Conservation (phyloP, 2,797 vertebrate species). For the Pseudochromis fuscus region DNA sequence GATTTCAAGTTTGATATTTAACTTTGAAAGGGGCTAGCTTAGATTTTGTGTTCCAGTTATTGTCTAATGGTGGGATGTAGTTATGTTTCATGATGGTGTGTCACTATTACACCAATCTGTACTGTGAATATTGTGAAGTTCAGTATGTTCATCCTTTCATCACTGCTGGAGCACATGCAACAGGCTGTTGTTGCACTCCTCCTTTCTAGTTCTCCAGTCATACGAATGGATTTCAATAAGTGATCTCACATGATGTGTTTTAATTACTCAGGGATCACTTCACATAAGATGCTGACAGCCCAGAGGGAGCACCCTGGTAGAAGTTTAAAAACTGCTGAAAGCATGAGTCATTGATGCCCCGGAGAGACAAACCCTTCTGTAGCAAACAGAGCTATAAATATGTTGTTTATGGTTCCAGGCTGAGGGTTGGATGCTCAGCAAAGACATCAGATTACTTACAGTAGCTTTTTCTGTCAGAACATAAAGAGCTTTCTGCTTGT, state of each 20-base stretch:
- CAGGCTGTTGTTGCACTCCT: background rate
- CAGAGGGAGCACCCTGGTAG: background rate
- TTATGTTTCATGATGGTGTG: no score
- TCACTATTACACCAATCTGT: background rate
- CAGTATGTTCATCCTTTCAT: background rate
- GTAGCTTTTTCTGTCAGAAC: background rate
- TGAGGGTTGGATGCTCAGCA: background rate
- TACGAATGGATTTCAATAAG: conserved; percentile 26
- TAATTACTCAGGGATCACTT: conserved; percentile 23
- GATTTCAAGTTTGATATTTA: background rate
- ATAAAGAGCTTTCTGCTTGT: background rate
- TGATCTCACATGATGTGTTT: conserved; percentile 30
- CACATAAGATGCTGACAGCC: conserved; percentile 26
- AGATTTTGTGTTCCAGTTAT: background rate
- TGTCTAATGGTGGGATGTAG: no score
- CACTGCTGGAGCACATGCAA: conserved; percentile 1
- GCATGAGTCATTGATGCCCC: background rate
- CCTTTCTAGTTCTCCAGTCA: background rate
- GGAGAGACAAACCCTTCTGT: background rate
- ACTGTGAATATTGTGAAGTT: background rate
- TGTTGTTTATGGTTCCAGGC: background rate
- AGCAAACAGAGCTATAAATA: background rate
- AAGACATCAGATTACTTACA: background rate
- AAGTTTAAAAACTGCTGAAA: background rate
- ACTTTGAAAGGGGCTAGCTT: background rate